These are phyloP conservation scores for Rhincodon typus DNA, from an alignment of 2,797 vertebrate genomes.

Conservation along the genomic window DNA sequence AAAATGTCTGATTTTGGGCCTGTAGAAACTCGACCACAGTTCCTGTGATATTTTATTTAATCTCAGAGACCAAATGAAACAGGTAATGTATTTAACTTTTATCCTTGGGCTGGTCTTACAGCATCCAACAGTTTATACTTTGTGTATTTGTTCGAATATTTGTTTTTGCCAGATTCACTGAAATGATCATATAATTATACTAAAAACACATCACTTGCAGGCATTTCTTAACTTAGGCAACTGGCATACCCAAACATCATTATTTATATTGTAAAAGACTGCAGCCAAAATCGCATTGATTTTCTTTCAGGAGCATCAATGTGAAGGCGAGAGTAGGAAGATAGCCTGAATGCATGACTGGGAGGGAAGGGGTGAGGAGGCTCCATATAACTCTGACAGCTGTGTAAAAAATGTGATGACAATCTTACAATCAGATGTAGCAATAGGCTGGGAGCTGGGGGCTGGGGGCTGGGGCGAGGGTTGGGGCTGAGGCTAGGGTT, in stretches of 20 bases:
- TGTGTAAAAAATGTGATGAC: neutral
- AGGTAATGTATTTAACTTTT: neutral
- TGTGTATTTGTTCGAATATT: neutral
- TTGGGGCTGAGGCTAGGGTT: too few relatives aligned
- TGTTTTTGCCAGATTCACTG: neutral
- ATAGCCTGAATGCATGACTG: neutral
- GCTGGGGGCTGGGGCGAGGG: too few relatives aligned
- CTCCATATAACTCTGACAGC: neutral
- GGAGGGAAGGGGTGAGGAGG: neutral
- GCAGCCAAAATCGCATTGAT: neutral
- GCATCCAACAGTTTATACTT: neutral
- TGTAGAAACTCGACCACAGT: too few relatives aligned
- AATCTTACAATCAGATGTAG: neutral
- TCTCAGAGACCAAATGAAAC: neutral
- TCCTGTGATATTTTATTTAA: neutral
- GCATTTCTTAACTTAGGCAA: neutral
- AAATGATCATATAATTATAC: neutral
- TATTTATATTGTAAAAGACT: neutral
- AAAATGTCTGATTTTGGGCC: too few relatives aligned
- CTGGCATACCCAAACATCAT: neutral
- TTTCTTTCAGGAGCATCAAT: neutral
- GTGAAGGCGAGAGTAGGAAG: neutral
- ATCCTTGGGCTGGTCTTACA: neutral
- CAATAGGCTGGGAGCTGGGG: neutral
- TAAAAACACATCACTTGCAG: neutral